phyloP scores from a whole-genome alignment of 2,113 vertebrate species.

The Gymnorhina tibicen region DNA sequence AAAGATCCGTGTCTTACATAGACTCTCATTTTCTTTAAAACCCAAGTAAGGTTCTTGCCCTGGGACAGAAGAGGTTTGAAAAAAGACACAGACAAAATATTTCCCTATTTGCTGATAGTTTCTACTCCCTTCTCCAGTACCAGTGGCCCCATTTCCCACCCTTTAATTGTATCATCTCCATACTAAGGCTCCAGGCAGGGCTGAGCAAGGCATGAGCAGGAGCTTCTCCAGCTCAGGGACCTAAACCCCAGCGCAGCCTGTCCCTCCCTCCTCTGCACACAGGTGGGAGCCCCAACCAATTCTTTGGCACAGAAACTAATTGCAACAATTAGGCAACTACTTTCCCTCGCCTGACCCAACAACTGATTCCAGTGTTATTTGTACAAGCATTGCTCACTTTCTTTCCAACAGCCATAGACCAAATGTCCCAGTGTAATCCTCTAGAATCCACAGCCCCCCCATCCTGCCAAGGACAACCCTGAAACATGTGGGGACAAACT shows the following conservation, averaged over 20 bases:
- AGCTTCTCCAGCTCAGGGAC: background rate
- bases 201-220: background rate
- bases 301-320: background rate
- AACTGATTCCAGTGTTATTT: background rate
- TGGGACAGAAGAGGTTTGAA: background rate
- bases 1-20: background rate
- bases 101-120: background rate
- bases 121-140: background rate
- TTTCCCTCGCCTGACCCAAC: background rate
- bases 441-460: background rate
- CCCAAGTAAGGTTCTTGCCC: background rate
- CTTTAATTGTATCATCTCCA: background rate
- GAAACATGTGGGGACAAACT: background rate
- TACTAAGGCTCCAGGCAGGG: background rate
- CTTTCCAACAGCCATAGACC: background rate
- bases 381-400: background rate
- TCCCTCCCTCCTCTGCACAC: background rate
- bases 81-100: background rate
- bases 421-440: background rate
- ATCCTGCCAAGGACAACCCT: background rate
- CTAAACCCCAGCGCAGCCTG: accelerated
- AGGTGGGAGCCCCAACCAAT: background rate
- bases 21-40: background rate
- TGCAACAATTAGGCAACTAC: background rate
- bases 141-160: background rate